These are phyloP conservation scores for Anolis carolinensis DNA, from an alignment of 2,113 vertebrate genomes.

Conservation along the genomic window DNA sequence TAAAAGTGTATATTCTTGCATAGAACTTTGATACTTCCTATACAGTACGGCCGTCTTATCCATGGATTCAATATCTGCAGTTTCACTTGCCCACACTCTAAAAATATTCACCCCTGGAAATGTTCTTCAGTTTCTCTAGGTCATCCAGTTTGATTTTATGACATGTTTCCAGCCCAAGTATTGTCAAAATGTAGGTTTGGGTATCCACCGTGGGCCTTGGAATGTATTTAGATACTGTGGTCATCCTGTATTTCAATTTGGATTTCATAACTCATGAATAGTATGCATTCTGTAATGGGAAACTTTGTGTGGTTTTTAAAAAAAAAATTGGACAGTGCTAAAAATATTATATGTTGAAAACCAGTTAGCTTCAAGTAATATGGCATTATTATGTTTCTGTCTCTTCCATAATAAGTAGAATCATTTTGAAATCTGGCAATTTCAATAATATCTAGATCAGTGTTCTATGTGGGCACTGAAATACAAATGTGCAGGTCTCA, in stretches of 20 bases:
- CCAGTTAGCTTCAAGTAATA: not conserved
- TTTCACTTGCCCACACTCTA: no score
- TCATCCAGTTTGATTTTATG: no score
- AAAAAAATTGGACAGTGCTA: not conserved
- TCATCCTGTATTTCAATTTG: not conserved
- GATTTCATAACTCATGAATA: not conserved
- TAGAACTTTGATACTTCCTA: not conserved
- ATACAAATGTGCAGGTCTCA: slow-evolving; percentile 36
- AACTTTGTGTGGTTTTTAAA: not conserved
- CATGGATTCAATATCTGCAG: no score
- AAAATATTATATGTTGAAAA: not conserved
- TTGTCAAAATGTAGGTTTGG: no score
- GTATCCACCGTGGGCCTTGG: no score
- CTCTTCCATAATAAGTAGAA: rapidly evolving
- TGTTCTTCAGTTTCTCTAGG: no score
- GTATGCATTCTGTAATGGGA: not conserved
- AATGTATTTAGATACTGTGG: no score
- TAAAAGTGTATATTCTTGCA: not conserved
- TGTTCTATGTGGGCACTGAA: slow-evolving; percentile 23
- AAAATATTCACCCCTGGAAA: no score
- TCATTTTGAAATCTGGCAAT: not conserved
- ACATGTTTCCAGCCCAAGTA: no score
- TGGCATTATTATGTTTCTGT: rapidly evolving
- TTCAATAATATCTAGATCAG: not conserved
- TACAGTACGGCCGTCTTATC: no score